A percentile compares a stretch with the other conserved stretches of the same genome.
Evolutionary conservation across 1,140 invertebrate species (phyloP).

Genomic region (Pogonomyrmex californicus): DNA sequence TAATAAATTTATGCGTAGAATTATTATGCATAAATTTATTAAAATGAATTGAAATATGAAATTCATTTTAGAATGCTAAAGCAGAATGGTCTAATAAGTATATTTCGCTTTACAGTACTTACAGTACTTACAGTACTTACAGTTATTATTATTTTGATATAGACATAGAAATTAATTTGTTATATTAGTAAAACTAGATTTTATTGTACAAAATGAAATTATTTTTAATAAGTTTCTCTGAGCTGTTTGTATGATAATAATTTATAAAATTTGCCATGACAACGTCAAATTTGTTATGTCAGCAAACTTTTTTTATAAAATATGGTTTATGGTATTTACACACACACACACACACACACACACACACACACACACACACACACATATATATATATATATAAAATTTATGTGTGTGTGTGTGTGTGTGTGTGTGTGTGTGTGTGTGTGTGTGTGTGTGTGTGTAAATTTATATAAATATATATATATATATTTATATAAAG

Average conservation of each 20-base stretch:
- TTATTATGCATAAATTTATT: no score
- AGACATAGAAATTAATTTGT: neutral
- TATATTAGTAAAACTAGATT: neutral
- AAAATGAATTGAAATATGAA: no score
- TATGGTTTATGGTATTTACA: neutral
- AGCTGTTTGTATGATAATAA: neutral
- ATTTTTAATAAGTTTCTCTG: neutral
- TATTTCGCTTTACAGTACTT: neutral
- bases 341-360: no score
- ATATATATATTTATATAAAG: no score
- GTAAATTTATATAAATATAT: no score
- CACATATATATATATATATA: no score
- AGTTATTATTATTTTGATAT: neutral
- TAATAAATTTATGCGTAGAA: slow-evolving; percentile 8
- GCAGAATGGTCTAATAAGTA: neutral
- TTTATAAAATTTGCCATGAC: neutral
- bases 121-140: no score
- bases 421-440: no score
- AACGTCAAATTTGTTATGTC: neutral
- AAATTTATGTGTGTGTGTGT: no score
- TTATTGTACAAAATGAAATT: neutral
- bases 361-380: no score
- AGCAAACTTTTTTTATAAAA: neutral
- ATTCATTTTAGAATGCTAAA: neutral
- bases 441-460: no score